Evolutionary conservation across 2,888 invertebrate genomes (phyloP), one percentile per base, ranked within the genome.

Genomic region (Monochamus alternatus): DNA sequence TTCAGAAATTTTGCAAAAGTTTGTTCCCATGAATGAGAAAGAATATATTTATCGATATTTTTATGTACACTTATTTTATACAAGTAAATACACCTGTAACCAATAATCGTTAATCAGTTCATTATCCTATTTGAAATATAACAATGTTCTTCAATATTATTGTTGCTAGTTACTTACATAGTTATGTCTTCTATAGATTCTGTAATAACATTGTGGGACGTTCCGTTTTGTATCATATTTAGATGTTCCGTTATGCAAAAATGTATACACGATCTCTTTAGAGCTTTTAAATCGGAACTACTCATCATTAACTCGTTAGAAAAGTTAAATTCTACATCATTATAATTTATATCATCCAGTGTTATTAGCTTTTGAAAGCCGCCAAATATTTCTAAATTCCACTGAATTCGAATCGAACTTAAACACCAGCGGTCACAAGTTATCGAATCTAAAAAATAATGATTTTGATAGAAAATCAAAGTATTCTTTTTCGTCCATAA

Each of bases 221-320:
- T 92, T 0, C 93, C 93, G 85, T 93, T 93, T 84, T 94, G 93
- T 70, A 94, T 89, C 32, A 90, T 89, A 51, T 90, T 87, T 63
- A 94, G 85, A 73, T 91, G 91, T 66, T 89, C 90, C 3, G 90
- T 88, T 59, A 91, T 90, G 55, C 90, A 90, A 85, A 89, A 90
- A 66, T 90, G 84, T 0, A 92, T 89, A 67, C 91, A 92, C 5
- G 92, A 91, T 0, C 89, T 88, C 81, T 90, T 90, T 47, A 94
- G 84, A 9, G 88, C 84, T 0, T 87, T 84, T 52, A 92, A 86
- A 86, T 93, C 93, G 62, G 82, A 81, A 72, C 88, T 86, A 14
- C 82, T 85, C 38, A 90, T 77, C 76, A 84, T 84, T 51, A 90
- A 82, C 12, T 85, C 80, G 7, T 86, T 81, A 30, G 81, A 81